Evolutionary conservation across 2,888 invertebrate species (phyloP), one percentile per base, ranked within the genome.

Genomic region (Tineola bisselliella): DNA sequence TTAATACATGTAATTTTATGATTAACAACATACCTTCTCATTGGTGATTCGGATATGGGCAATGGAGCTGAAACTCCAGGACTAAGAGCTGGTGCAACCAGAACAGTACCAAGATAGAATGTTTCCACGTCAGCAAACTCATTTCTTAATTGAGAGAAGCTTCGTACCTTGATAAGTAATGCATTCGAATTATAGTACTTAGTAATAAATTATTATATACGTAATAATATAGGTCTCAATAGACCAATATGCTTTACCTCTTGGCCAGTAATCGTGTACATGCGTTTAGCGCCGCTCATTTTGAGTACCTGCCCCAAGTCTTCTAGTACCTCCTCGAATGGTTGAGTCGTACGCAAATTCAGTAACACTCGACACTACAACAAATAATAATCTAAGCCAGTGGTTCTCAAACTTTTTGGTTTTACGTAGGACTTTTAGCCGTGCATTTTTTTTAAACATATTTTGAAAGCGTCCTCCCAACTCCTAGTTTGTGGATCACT

Each of bases 221-320:
- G 25, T 25, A 25, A 25, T 2, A 25, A 25, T 25, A 25, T 25
- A 25, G 25, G 25, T 2, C 25, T 4, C 2, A 25, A 25, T 25
- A 25, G 6, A n/a, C n/a, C 25, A 43, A 43, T 52, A 52, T 4
- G 5, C 5, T 15, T 81, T 84, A 95, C 97, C 91, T 96, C 95
- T 88, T 95, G 96, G 38, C 96, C 95, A 38, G 93, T 92, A 57
- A 95, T 94, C 31, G 97, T 97, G 83, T 94, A 96, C 93, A 97
- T 95, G 76, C 94, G 90, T 77, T 94, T 94, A 65, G 95, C 95
- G 63, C 95, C 94, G 71, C 91, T 94, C 92, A 96, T 94, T 88
- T 95, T 96, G 65, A 98, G 88, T 57, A 97, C 95, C 86, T 95
- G 94, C 56, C 97, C 97, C 71, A 98, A 89, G 81, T 98, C 97